These are phyloP conservation scores for Neofelis nebulosa DNA, from an alignment of 2,113 vertebrate species.

Conservation along the genomic window DNA sequence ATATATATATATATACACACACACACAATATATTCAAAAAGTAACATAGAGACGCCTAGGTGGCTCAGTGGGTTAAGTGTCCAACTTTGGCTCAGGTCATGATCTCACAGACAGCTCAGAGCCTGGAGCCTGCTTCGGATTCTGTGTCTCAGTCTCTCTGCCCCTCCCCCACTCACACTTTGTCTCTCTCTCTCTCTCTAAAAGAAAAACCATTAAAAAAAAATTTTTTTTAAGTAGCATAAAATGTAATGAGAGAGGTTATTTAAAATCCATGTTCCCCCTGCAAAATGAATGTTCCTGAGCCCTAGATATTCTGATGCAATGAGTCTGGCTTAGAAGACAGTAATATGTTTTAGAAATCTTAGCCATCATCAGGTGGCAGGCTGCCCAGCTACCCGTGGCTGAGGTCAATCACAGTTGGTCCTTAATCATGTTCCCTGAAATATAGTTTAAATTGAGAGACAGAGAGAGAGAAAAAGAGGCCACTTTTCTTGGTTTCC, in stretches of 20 bases:
- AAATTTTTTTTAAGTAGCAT: too few species aligned
- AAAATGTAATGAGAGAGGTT: neutral
- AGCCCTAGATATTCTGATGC: neutral
- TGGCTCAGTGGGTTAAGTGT: too few species aligned
- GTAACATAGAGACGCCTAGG: too few species aligned
- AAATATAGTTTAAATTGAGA: neutral
- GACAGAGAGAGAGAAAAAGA: neutral
- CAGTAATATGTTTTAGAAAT: neutral
- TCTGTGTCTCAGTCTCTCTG: too few species aligned
- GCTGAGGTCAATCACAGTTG: neutral
- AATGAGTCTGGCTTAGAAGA: neutral
- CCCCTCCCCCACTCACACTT: too few species aligned
- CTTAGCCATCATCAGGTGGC: neutral
- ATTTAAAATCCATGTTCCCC: neutral
- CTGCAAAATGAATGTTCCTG: neutral
- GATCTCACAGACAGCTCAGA: too few species aligned
- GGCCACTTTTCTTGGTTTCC: slow-evolving; percentile 9
- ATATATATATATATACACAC: neutral
- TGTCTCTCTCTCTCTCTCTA: too few species aligned
- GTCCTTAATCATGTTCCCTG: slow-evolving; percentile 10
- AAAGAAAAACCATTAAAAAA: too few species aligned
- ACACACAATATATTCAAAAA: neutral
- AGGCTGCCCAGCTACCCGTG: neutral
- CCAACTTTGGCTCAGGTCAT: too few species aligned
- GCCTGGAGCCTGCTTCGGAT: too few species aligned